Evolutionary conservation across 2,888 invertebrate species (phyloP).

Genomic region (Harpalus rubripes): DNA sequence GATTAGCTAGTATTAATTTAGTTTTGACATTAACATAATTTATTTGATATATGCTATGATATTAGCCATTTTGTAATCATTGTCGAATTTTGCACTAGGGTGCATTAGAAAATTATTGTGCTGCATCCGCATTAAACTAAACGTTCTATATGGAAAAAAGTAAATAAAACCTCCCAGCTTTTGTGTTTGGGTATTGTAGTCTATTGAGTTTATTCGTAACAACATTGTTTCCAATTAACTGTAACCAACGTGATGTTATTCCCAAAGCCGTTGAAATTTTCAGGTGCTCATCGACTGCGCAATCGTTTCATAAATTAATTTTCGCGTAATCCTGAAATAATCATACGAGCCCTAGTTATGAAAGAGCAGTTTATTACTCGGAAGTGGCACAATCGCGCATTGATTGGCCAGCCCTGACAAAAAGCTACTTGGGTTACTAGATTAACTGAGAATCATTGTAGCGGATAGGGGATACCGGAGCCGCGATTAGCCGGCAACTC

Average conservation of each 20-base stretch:
- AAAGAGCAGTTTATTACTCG: slow-evolving; percentile 29
- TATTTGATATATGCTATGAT: too few species aligned
- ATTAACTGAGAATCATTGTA: slow-evolving; percentile 45
- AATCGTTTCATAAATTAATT: slow-evolving; percentile 49
- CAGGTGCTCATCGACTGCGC: neutral
- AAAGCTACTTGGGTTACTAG: slow-evolving; percentile 50
- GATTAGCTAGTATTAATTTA: too few species aligned
- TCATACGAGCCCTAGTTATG: slow-evolving; percentile 14
- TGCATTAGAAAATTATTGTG: too few species aligned
- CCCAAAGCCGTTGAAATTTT: slow-evolving; percentile 22
- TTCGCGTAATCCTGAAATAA: slow-evolving; percentile 45
- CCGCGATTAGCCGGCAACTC: slow-evolving; percentile 28
- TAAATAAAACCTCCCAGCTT: neutral
- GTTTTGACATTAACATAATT: too few species aligned
- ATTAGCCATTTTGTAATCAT: too few species aligned
- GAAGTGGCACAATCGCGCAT: slow-evolving; percentile 15
- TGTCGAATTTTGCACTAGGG: too few species aligned
- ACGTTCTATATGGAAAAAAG: neutral
- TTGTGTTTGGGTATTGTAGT: neutral
- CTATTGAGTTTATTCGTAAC: slow-evolving; percentile 6
- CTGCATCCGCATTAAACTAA: neutral
- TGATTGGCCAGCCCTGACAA: slow-evolving; percentile 31
- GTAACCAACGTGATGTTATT: neutral
- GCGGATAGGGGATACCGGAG: slow-evolving; percentile 20
- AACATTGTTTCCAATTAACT: slow-evolving; percentile 44